Evolutionary conservation across 2,888 invertebrate species (phyloP).

Genomic region (Apotomis turbidana): DNA sequence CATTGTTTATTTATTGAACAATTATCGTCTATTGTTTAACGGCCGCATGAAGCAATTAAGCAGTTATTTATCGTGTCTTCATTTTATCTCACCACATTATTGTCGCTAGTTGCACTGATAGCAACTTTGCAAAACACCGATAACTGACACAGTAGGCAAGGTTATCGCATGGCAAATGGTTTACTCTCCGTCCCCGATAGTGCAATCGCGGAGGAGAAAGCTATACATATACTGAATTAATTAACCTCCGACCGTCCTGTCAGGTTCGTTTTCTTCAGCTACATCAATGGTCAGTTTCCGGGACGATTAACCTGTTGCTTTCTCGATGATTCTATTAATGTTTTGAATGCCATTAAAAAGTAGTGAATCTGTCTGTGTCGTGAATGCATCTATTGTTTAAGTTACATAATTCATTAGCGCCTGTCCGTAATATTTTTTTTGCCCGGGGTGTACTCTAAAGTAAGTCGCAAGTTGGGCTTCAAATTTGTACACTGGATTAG

Average conservation of each 20-base stretch:
- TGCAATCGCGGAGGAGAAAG: slow-evolving; percentile 53
- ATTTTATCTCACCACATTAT: slow-evolving; percentile 37
- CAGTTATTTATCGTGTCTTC: slow-evolving; percentile 41
- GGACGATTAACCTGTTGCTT: slow-evolving; percentile 6
- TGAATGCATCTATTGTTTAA: too few species aligned
- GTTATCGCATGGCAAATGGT: slow-evolving; percentile 73
- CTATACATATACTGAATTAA: slow-evolving; percentile 21
- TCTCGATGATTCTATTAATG: slow-evolving; percentile 2
- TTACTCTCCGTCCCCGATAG: slow-evolving; percentile 58
- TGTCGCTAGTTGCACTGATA: slow-evolving; percentile 43
- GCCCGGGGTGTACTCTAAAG: too few species aligned
- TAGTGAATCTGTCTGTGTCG: too few species aligned
- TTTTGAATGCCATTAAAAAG: background rate
- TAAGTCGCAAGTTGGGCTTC: background rate
- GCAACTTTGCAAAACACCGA: slow-evolving; percentile 69
- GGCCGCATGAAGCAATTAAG: slow-evolving; percentile 37
- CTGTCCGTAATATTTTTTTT: too few species aligned
- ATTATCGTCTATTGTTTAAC: slow-evolving; percentile 37
- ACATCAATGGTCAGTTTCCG: slow-evolving; percentile 17
- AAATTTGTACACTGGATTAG: background rate
- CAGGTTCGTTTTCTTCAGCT: slow-evolving; percentile 10
- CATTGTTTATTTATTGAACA: slow-evolving; percentile 35
- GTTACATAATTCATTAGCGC: too few species aligned
- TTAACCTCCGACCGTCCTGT: slow-evolving; percentile 30
- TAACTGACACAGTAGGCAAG: slow-evolving; percentile 65